A percentile compares a stretch with the other conserved stretches of the same genome.
Conservation (phyloP, 2,797 vertebrate species). For the Limosa lapponica region DNA sequence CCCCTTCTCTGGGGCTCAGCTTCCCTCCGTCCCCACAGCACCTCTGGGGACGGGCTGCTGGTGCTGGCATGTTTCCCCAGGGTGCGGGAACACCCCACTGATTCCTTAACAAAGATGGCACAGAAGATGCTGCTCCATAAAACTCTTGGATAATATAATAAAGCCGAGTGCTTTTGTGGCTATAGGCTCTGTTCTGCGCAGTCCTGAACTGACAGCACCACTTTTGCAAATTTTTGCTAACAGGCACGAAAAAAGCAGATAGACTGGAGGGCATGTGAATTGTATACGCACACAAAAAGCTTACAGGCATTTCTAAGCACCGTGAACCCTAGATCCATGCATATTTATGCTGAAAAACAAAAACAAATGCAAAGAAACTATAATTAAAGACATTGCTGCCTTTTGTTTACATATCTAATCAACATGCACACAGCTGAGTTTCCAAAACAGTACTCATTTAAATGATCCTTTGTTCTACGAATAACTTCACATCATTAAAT, state of each 20-base stretch:
- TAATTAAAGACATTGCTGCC: not conserved
- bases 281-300: not conserved
- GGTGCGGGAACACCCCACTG: accelerated
- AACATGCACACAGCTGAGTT: not conserved
- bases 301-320: not conserved
- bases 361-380: not conserved
- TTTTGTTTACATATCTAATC: slow-evolving; percentile 38
- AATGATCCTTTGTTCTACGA: slow-evolving; percentile 12
- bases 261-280: not conserved
- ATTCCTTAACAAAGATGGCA: not conserved
- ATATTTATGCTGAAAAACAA: slow-evolving; percentile 19
- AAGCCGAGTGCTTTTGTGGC: not conserved
- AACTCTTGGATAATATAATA: not conserved
- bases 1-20: not conserved
- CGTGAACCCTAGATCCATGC: not conserved
- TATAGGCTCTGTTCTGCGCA: not conserved
- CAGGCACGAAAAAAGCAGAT: not conserved
- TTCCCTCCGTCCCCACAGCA: not conserved
- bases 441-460: slow-evolving; percentile 15
- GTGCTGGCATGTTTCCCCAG: not conserved
- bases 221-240: not conserved
- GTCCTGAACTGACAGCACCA: not conserved
- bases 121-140: not conserved
- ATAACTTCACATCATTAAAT: not conserved
- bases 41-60: not conserved